Evolutionary conservation across 1,140 invertebrate species (phyloP).

Genomic region (Zaprionus africanus): DNA sequence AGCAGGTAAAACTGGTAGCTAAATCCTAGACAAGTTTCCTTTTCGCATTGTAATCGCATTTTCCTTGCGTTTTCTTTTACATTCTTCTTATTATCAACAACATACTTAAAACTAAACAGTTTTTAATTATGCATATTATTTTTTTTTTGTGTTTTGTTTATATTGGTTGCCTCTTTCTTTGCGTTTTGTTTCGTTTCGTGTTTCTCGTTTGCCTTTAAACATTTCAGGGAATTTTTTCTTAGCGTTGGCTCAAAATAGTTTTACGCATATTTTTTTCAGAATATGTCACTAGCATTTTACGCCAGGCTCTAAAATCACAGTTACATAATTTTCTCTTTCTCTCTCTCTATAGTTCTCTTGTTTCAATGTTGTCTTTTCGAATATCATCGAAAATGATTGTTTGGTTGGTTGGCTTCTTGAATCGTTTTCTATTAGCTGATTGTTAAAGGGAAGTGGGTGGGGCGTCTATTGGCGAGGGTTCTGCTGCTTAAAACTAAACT

Average conservation of each 20-base stretch:
- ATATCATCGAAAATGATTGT: constrained; percentile 45
- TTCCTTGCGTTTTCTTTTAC: constrained; percentile 7
- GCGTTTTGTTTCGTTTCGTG: constrained; percentile 64
- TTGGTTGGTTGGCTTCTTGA: constrained; percentile 29
- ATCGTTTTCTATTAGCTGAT: constrained; percentile 15
- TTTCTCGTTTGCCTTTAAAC: constrained; percentile 48
- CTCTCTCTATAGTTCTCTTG: constrained; percentile 40
- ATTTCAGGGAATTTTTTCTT: constrained; percentile 56
- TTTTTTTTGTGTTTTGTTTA: constrained; percentile 41
- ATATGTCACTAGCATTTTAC: constrained; percentile 44
- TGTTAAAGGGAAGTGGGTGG: not conserved
- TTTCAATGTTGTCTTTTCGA: constrained; percentile 33
- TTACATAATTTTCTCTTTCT: constrained; percentile 56
- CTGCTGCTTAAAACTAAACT: constrained; percentile 47
- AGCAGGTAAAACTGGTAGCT: constrained; percentile 83
- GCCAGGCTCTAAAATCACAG: constrained; percentile 78
- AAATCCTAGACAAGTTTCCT: constrained; percentile 52
- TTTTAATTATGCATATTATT: constrained; percentile 36
- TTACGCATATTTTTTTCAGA: constrained; percentile 21
- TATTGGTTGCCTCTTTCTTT: constrained; percentile 78
- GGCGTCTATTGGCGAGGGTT: constrained; percentile 29
- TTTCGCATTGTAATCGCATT: constrained; percentile 38
- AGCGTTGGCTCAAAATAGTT: constrained; percentile 30
- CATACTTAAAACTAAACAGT: constrained; percentile 66
- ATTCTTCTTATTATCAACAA: constrained; percentile 43